A percentile compares a stretch with the other conserved stretches of the same genome.
Evolutionary conservation across 2,888 invertebrate genomes (phyloP).

Genomic region (Artemia sinica): DNA sequence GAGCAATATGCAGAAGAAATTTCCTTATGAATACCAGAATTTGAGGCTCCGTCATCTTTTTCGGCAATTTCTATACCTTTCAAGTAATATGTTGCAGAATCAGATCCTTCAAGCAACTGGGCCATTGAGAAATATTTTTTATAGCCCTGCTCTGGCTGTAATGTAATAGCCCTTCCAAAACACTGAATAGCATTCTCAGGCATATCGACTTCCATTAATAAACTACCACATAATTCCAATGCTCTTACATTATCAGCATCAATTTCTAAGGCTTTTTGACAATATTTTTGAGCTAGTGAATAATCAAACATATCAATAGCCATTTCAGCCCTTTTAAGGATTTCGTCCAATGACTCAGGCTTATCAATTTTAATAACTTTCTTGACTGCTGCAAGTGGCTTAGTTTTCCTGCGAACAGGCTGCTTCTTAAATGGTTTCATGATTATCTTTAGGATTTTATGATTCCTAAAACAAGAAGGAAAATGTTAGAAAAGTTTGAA

Average conservation of each 20-base stretch:
- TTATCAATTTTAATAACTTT: background rate
- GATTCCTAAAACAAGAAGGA: background rate
- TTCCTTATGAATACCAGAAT: slow-evolving; percentile 25
- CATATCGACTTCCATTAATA: slow-evolving; percentile 32
- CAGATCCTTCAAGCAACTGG: slow-evolving; percentile 32
- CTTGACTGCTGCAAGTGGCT: slow-evolving; percentile 12
- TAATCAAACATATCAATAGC: slow-evolving; percentile 33
- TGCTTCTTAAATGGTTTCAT: slow-evolving; percentile 10
- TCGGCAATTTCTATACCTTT: slow-evolving; percentile 33
- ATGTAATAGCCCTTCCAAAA: slow-evolving; percentile 28
- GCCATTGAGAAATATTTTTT: slow-evolving; percentile 35
- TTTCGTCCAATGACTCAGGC: slow-evolving; percentile 3
- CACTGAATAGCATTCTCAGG: slow-evolving; percentile 29
- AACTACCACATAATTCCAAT: slow-evolving; percentile 31
- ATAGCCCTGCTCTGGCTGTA: slow-evolving; percentile 32
- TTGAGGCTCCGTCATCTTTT: slow-evolving; percentile 23
- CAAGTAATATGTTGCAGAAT: slow-evolving; percentile 32
- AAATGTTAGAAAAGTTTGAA: background rate
- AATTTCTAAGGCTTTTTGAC: slow-evolving; percentile 31
- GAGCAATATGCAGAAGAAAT: slow-evolving; percentile 33
- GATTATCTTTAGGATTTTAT: background rate
- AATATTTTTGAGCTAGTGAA: slow-evolving; percentile 33
- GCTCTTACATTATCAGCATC: slow-evolving; percentile 32
- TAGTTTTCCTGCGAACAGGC: background rate
- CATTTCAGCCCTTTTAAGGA: slow-evolving; percentile 30